Evolutionary conservation across 23 tunicate species (phyloP), one percentile per base, ranked within the genome.

Genomic region (Diplosoma virens): DNA sequence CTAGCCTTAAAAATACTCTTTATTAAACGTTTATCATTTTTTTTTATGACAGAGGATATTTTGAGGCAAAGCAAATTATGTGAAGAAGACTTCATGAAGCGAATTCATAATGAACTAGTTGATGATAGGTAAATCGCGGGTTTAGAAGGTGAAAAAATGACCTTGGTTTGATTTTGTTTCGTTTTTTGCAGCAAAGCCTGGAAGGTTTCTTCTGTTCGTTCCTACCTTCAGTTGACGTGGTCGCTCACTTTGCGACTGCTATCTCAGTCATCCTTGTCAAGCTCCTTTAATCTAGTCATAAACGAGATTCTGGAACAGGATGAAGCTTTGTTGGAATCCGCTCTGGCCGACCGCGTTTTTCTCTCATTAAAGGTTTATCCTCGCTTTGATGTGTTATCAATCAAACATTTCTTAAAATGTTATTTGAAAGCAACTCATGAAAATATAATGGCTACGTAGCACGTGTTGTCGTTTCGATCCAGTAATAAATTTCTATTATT

Each of bases 271-370:
- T 81, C 89, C 1, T 45, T 66, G 30, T 73, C 83, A 17, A 34
- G 50, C 0, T 59, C 72, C 0, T 74, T 63, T 47, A 59, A 60
- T 3, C 58, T 75, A 3, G 66, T 67, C 28, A 72, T 68, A 63
- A 48, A 32, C 0, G 84, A 81, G 34, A 59, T 84, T 20, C 46
- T 92, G 37, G 97, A 92, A 64, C 97, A 92, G 48, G 97, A 92
- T 59, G 97, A 92, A 76, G 47, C 25, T 17, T 28, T 81, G 4
- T 35, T 92, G 37, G 97, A 92, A 37, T 31, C 25, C 5, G 82
- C 93, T 11, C 71, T 92, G 5, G 61, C 80, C 5, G 93, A 79
- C 14, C 47, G 68, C 33, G 97, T 76, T 1, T 92, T 92, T 54
- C 35, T 47, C 11, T 92, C 75, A 59, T 30, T 92, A 3, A 79